These are phyloP conservation scores for Bugula neritina DNA, from an alignment of 2,888 invertebrate genomes.

Conservation along the genomic window DNA sequence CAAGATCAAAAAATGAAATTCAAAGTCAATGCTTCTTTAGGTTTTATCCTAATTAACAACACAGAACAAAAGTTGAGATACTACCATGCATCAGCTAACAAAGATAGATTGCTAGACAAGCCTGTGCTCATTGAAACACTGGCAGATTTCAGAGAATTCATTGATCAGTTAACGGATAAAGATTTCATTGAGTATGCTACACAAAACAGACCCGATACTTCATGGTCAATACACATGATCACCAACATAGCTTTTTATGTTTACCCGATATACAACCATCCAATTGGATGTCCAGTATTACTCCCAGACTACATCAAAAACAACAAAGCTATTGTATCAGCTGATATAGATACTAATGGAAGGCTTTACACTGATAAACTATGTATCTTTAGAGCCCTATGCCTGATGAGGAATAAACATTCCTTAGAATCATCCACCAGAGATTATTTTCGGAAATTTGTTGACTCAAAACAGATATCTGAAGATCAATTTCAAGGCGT, in stretches of 20 bases:
- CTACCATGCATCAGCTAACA: conserved; percentile 13
- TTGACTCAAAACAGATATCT: not conserved
- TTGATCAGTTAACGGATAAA: not conserved
- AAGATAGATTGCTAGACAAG: not conserved
- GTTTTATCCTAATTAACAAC: not conserved
- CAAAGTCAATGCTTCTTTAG: conserved; percentile 4
- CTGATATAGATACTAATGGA: conserved; percentile 1
- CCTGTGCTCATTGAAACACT: not conserved
- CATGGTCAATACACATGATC: conserved; percentile 2
- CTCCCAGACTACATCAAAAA: not conserved
- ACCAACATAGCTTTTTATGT: conserved; percentile 6
- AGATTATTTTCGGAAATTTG: not conserved
- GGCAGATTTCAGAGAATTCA: not conserved
- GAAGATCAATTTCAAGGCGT: not conserved
- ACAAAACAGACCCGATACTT: not conserved
- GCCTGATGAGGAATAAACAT: not conserved
- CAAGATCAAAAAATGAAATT: conserved; percentile 2
- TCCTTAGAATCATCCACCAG: not conserved
- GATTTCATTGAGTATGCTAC: conserved; percentile 9
- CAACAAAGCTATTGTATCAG: not conserved
- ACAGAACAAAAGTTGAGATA: not conserved
- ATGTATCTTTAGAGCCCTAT: not conserved
- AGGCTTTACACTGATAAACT: conserved; percentile 5
- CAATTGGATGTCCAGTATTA: not conserved
- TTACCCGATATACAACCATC: not conserved